Percentiles rank a stretch among this genome's conserved stretches.
Conservation (phyloP, 1,140 invertebrate genomes). For the Neoseiulus cucumeris region DNA sequence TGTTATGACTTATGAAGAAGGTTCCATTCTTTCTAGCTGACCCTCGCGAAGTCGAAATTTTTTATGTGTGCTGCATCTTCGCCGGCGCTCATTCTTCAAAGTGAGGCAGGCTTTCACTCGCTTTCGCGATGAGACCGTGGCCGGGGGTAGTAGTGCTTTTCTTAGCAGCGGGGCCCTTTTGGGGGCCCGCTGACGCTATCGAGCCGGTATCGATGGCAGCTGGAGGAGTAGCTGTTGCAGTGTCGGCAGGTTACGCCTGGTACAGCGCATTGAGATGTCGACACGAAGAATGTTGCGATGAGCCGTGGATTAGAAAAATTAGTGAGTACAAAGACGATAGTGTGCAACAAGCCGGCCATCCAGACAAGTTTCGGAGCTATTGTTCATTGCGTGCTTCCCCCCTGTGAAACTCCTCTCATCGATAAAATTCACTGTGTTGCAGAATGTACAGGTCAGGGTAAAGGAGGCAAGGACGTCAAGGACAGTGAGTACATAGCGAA, state of each 20-base stretch:
- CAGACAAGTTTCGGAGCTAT: background rate
- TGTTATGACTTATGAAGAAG: too few species aligned
- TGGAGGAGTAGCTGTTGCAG: background rate
- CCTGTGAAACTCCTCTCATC: background rate
- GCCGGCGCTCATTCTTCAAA: too few species aligned
- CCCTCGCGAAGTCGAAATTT: too few species aligned
- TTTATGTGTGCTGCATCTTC: too few species aligned
- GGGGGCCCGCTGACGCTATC: background rate
- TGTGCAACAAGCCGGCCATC: background rate
- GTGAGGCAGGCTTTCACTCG: too few species aligned
- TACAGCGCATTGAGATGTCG: background rate
- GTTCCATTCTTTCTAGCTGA: too few species aligned
- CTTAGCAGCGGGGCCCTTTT: background rate
- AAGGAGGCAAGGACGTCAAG: constrained; percentile 9
- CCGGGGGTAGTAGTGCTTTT: too few species aligned
- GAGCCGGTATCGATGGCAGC: background rate
- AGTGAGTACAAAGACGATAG: background rate
- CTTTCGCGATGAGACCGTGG: too few species aligned
- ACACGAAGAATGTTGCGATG: background rate
- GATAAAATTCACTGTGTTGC: background rate
- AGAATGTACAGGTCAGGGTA: background rate
- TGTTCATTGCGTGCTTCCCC: background rate
- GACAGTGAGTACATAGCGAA: background rate
- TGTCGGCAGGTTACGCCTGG: background rate
- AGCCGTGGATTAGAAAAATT: background rate